Evolutionary conservation across 2,888 invertebrate species (phyloP), one percentile per base, ranked within the genome.

Genomic region (Hemaris fuciformis): DNA sequence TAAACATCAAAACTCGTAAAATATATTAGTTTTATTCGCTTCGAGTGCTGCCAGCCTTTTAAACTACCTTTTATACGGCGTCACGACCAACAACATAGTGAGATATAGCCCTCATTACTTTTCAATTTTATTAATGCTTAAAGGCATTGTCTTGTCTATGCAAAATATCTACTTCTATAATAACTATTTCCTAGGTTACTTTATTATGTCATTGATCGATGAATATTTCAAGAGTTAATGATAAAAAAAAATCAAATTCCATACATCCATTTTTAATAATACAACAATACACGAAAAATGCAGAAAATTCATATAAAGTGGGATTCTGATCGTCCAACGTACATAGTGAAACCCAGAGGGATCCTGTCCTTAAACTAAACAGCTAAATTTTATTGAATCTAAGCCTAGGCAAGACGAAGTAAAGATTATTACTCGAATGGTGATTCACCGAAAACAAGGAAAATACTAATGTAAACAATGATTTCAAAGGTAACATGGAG

Each of bases 1-100:
- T 62, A 64, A 61, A 64, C 27, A 42, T 60, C 56, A 41, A 31
- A 5, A 38, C 22, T 45, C 15, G 57, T 62, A 58, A 65, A 61
- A 61, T 45, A 22, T 61, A 58, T 64, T 56, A 61, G 41, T 43
- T 59, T 60, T 53, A 53, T 53, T 31, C 53, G 53, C 31, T 4
- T 1, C 31, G 53, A 53, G 18, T 31, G 15, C 22, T 31, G 31
- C 53, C 25, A 53, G 53, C 18, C 18, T 31, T 53, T 53, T 53
- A 53, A 53, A 53, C 27, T 18, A 53, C 18, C 25, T 15, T 48
- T 25, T 53, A 31, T 18, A 53, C 53, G 23, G 5, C 23, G 13
- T 38, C 38, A 13, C 31, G 10, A 4, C 20, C 18, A 5, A 53
- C 53, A 45, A 31, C 31, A 31, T 18, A 1, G 31, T 53, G 53